These are phyloP conservation scores for Threskiornis aethiopicus DNA, from an alignment of 2,797 vertebrate genomes.

Conservation along the genomic window DNA sequence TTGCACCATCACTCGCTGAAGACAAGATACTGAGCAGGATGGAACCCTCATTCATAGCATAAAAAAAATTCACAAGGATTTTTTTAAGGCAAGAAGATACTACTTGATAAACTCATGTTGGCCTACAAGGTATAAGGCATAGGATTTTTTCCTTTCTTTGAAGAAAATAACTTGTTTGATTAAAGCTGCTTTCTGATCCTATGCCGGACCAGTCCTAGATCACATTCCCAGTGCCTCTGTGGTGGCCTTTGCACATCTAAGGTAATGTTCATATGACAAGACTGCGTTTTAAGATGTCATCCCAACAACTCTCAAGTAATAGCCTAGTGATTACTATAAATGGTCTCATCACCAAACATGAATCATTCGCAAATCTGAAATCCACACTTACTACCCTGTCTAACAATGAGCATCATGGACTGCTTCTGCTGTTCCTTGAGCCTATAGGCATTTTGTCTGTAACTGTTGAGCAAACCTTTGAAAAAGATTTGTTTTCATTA, in stretches of 20 bases:
- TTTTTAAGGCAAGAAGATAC: neutral
- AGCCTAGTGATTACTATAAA: neutral
- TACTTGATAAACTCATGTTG: neutral
- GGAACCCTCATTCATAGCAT: neutral
- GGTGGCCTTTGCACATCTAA: neutral
- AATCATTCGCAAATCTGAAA: neutral
- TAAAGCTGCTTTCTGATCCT: neutral
- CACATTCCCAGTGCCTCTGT: neutral
- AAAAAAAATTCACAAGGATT: neutral
- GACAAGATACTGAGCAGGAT: neutral
- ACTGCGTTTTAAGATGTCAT: neutral
- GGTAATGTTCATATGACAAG: neutral
- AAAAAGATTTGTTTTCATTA: neutral
- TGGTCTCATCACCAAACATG: neutral
- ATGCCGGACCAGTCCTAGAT: neutral
- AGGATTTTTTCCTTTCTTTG: neutral
- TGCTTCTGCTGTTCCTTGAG: neutral
- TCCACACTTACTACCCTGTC: neutral
- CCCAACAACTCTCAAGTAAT: neutral
- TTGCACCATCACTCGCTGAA: neutral
- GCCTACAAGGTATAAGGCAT: neutral
- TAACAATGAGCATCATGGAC: neutral
- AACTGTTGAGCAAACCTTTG: neutral
- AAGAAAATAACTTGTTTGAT: neutral
- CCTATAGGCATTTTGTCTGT: neutral